phyloP scores from a whole-genome alignment of 64 coral and sea anemone species.

The Pachyseris speciosa region DNA sequence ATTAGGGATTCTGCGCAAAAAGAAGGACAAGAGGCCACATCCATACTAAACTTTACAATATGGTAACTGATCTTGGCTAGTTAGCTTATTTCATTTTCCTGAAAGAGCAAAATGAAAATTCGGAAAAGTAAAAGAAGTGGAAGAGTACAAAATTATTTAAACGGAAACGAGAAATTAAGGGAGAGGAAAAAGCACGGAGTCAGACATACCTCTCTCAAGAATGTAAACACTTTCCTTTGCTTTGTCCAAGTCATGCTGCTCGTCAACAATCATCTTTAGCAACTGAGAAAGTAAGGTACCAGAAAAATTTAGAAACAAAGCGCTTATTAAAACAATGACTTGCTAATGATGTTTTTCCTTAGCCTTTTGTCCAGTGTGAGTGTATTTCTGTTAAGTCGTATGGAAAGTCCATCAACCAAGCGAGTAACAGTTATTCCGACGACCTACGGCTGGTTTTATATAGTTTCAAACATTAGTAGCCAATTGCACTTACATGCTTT shows the following conservation, averaged over 20 bases:
- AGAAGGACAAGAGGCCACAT: not conserved
- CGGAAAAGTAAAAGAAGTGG: too few species aligned
- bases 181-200: not conserved
- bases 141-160: too few species aligned
- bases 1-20: not conserved
- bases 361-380: not conserved
- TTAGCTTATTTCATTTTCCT: too few species aligned
- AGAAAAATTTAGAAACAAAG: not conserved
- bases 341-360: not conserved
- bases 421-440: too few species aligned
- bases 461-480: not conserved
- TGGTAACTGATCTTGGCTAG: too few species aligned
- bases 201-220: slow-evolving; percentile 23
- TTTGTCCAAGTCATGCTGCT: slow-evolving; percentile 22
- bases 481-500: not conserved
- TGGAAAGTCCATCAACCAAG: too few species aligned
- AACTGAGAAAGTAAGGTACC: not conserved
- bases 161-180: not conserved
- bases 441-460: too few species aligned
- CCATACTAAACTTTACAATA: too few species aligned
- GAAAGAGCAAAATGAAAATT: too few species aligned
- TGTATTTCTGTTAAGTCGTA: too few species aligned
- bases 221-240: slow-evolving; percentile 15
- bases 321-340: not conserved
- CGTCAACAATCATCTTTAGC: slow-evolving; percentile 6